phyloP scores from a whole-genome alignment of 2,888 invertebrate genomes.

The Polia nebulosa region DNA sequence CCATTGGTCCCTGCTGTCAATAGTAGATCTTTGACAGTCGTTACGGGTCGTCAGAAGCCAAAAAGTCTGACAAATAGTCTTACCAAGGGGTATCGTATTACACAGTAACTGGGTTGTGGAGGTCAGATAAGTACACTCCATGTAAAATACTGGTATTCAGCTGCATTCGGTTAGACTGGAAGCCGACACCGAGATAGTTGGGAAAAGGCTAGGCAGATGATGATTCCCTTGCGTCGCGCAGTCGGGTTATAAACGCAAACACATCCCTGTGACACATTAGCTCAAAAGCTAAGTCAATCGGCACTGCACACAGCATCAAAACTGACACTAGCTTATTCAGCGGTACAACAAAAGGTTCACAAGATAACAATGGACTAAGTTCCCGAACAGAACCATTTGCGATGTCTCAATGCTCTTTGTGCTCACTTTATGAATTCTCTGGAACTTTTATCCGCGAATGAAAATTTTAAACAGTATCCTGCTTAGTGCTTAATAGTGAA shows the following conservation, averaged over 20 bases:
- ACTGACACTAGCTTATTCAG: constrained; percentile 70
- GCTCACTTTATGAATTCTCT: constrained; percentile 70
- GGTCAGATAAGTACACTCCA: too few relatives aligned
- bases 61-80: too few relatives aligned
- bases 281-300: constrained; percentile 43
- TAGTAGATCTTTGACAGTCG: too few relatives aligned
- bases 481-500: constrained; percentile 51
- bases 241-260: neutral
- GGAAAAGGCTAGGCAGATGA: too few relatives aligned
- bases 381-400: constrained; percentile 74
- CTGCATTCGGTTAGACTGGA: too few relatives aligned
- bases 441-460: constrained; percentile 63
- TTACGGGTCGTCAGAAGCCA: too few relatives aligned
- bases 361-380: constrained; percentile 71
- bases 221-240: too few relatives aligned
- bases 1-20: too few relatives aligned
- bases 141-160: too few relatives aligned
- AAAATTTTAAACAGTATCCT: constrained; percentile 67
- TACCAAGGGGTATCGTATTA: too few relatives aligned
- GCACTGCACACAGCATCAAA: constrained; percentile 48
- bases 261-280: neutral
- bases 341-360: constrained; percentile 72
- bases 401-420: constrained; percentile 70
- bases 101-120: too few relatives aligned
- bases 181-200: too few relatives aligned